Evolutionary conservation across 37 sponge, comb jelly and placozoan species (phyloP).

Genomic region (Crambe crambe): DNA sequence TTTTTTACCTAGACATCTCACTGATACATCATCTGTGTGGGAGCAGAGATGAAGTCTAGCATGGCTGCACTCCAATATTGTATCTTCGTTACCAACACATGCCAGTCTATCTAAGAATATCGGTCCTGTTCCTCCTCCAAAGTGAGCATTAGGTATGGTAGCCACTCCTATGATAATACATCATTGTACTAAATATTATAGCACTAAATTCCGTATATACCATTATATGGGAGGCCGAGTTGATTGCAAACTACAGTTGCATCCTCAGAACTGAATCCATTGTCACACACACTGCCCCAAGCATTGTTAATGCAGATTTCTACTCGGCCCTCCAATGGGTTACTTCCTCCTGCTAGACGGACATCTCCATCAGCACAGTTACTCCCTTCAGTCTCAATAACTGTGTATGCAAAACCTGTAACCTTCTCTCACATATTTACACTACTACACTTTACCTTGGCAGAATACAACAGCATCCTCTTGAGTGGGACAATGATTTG

Average conservation of each 20-base stretch:
- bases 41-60: neutral
- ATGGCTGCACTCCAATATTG: constrained; percentile 17
- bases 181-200: neutral
- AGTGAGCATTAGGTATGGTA: neutral
- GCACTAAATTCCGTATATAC: constrained; percentile 9
- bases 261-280: constrained; percentile 14
- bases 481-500: neutral
- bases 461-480: constrained; percentile 41
- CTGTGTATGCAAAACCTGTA: neutral
- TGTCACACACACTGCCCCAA: constrained; percentile 34
- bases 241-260: constrained; percentile 22
- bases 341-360: neutral
- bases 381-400: neutral
- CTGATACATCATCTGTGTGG: constrained; percentile 11
- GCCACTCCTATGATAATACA: neutral
- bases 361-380: constrained; percentile 6
- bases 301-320: constrained; percentile 30
- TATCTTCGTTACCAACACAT: constrained; percentile 28
- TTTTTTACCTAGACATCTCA: constrained; percentile 20
- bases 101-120: constrained; percentile 24
- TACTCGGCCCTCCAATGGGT: constrained; percentile 9
- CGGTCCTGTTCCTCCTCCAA: constrained; percentile 37
- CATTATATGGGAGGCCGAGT: neutral
- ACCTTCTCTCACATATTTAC: neutral
- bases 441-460: constrained; percentile 7